Evolutionary conservation across 2,113 vertebrate genomes (phyloP).

Genomic region (Mastomys coucha): DNA sequence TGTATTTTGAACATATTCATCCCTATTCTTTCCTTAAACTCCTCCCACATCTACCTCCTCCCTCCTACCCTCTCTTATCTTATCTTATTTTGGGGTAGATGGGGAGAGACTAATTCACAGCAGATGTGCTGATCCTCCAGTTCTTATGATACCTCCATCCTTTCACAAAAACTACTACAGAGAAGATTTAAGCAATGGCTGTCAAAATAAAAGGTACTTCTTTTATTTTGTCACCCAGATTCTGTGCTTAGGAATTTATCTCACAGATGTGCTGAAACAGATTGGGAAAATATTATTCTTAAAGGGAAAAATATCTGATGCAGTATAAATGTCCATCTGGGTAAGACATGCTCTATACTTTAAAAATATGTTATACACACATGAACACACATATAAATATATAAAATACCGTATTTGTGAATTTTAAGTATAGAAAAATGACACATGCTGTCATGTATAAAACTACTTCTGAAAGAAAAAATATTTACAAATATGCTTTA

Average conservation of each 20-base stretch:
- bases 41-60: background rate
- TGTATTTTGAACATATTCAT: background rate
- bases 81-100: background rate
- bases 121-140: background rate
- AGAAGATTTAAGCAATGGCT: background rate
- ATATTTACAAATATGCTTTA: background rate
- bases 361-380: background rate
- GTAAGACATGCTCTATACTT: background rate
- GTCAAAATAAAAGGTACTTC: background rate
- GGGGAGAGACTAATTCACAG: background rate
- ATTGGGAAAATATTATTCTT: background rate
- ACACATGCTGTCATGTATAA: background rate
- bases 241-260: background rate
- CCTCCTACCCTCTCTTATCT: background rate
- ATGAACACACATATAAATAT: background rate
- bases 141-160: background rate
- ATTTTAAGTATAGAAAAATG: background rate
- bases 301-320: background rate
- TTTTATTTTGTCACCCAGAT: background rate
- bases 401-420: background rate
- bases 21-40: background rate
- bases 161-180: background rate
- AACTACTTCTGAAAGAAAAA: conserved; percentile 17
- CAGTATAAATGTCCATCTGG: background rate
- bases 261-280: background rate